These are phyloP conservation scores for Crenichthys baileyi DNA, from an alignment of 2,797 vertebrate genomes.

Conservation along the genomic window DNA sequence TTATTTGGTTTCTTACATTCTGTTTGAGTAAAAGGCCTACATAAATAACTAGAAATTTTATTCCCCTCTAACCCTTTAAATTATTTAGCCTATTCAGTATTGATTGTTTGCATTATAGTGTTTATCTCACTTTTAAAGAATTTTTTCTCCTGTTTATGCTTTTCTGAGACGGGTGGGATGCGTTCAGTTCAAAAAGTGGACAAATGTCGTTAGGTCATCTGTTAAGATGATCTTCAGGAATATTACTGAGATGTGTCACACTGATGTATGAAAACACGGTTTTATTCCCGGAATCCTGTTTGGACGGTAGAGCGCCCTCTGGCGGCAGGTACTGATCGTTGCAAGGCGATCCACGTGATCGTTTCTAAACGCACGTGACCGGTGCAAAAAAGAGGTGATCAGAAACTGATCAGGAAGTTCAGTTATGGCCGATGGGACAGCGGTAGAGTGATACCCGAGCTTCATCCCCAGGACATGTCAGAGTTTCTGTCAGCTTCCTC, in stretches of 20 bases:
- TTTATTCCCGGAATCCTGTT: background rate
- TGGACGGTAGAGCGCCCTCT: constrained; percentile 27
- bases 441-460: background rate
- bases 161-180: background rate
- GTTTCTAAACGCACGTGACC: constrained; percentile 53
- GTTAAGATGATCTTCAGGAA: background rate
- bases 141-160: background rate
- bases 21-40: too few relatives aligned
- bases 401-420: background rate
- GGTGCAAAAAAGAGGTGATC: background rate
- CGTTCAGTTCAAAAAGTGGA: too few relatives aligned
- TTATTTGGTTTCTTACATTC: background rate
- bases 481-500: background rate
- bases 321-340: background rate
- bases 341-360: constrained; percentile 35
- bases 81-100: too few relatives aligned
- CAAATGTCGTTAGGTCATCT: too few relatives aligned
- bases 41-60: too few relatives aligned
- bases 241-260: background rate
- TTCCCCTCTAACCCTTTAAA: too few relatives aligned
- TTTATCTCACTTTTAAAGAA: background rate
- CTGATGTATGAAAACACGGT: background rate
- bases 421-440: background rate
- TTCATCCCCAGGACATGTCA: constrained; percentile 17
- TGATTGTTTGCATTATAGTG: background rate